Evolutionary conservation across 1,140 invertebrate species (phyloP).

Genomic region (Campoletis sonorensis): DNA sequence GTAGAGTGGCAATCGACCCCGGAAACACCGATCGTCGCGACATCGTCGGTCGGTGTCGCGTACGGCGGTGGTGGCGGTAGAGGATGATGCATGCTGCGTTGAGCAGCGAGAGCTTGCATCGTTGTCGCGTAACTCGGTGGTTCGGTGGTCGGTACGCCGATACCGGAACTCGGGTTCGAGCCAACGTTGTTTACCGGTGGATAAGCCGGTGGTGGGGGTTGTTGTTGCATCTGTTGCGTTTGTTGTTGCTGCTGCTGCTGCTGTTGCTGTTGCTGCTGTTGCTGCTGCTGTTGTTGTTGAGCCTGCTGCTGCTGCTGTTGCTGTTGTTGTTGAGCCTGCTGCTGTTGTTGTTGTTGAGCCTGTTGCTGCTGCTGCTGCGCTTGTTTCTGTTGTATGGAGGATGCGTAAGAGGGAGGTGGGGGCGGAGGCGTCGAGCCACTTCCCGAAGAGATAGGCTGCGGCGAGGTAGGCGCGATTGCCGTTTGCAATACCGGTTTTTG

Average conservation of each 20-base stretch:
- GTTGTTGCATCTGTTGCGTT: conserved; percentile 51
- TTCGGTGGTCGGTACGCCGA: conserved; percentile 88
- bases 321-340: conserved; percentile 73
- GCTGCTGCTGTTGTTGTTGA: conserved; percentile 75
- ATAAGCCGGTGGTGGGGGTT: conserved; percentile 72
- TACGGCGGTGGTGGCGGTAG: conserved; percentile 86
- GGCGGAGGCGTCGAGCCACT: conserved; percentile 76
- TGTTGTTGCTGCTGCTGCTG: conserved; percentile 63
- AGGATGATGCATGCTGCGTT: conserved; percentile 82
- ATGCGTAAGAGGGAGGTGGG: conserved; percentile 88
- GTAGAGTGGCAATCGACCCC: conserved; percentile 74
- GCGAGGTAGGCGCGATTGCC: conserved; percentile 91
- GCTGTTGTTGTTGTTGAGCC: conserved; percentile 75
- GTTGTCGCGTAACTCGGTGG: conserved; percentile 94
- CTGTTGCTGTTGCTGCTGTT: conserved; percentile 76
- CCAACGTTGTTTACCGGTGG: conserved; percentile 64
- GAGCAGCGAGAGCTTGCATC: conserved; percentile 91
- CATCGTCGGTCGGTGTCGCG: conserved; percentile 73
- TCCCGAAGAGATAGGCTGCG: conserved; percentile 78
- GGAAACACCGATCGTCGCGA: conserved; percentile 76
- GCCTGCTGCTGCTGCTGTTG: conserved; percentile 65
- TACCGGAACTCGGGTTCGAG: conserved; percentile 56
- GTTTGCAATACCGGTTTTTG: conserved; percentile 96
- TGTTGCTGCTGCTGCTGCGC: conserved; percentile 67
- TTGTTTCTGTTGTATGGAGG: conserved; percentile 86